Evolutionary conservation across 1,140 invertebrate genomes (phyloP), one percentile per base, ranked within the genome.

Genomic region (Bombus sibiricus): DNA sequence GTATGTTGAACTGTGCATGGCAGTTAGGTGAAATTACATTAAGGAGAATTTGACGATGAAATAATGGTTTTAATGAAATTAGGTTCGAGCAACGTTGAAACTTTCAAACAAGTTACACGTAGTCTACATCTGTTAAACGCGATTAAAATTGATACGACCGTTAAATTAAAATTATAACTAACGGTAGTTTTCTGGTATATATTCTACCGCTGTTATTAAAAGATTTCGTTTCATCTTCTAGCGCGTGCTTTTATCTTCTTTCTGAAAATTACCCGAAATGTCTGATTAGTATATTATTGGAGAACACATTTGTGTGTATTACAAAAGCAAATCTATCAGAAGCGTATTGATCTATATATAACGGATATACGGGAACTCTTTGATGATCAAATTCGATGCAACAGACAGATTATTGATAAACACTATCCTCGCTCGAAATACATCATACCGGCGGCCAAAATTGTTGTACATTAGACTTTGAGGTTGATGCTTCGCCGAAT

Each of bases 381-480:
- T 57, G 18, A 59, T 28, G 28, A 8, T 69, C 9, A 13, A 34
- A 6, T 39, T 71, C 39, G 81, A 84, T 43, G 64, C 81, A 87
- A 76, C 87, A 76, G 80, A 86, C 75, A 62, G 80, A 57, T 88
- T 74, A 66, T 80, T 72, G 74, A 76, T 78, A 83, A 57, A 88
- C 34, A 41, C 15, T 41, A 10, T 32, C 28, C 39, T 9, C 32
- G 18, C 37, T 39, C 28, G 57, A 59, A 76, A 59, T 59, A 22
- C 53, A 28, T 18, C 25, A 39, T n/a, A 10, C 47, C 28, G 59
- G 1, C 0, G 59, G 28, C 12, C 59, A n/a, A 64, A 64, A 32
- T 15, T 62, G 28, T 13, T 13, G 28, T n/a, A 62, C 28, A 13
- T 62, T 62, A 62, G 9, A n/a, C 59, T 62, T 62, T 4, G 59